Evolutionary conservation across 1,140 invertebrate genomes (phyloP).

Genomic region (Ceratina japonica): DNA sequence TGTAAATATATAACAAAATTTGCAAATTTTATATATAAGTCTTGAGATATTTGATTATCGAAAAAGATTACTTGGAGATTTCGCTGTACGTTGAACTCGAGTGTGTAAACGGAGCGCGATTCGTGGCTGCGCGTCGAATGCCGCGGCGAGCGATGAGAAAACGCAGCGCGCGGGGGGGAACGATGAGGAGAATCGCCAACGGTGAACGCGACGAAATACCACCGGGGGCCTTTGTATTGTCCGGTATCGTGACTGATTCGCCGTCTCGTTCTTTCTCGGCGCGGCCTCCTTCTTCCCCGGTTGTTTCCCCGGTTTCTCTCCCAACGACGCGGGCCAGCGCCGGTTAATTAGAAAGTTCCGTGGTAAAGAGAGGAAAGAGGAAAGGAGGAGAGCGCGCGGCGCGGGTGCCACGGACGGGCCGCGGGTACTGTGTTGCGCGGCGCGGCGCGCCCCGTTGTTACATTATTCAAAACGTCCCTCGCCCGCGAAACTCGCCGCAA

Average conservation of each 20-base stretch:
- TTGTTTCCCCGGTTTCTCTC: constrained; percentile 23
- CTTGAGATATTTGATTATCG: background rate
- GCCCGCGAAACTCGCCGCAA: constrained; percentile 72
- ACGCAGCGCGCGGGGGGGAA: constrained; percentile 55
- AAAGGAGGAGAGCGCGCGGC: constrained; percentile 17
- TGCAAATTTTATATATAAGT: too few relatives aligned
- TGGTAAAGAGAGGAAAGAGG: constrained; percentile 55
- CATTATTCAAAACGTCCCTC: constrained; percentile 76
- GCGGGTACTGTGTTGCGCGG: background rate
- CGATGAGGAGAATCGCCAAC: constrained; percentile 60
- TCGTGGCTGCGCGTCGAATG: background rate
- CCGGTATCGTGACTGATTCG: constrained; percentile 62
- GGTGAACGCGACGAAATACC: constrained; percentile 68
- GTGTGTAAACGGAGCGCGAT: background rate
- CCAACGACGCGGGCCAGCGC: constrained; percentile 30
- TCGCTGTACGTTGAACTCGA: background rate
- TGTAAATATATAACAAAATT: too few relatives aligned
- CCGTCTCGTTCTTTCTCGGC: background rate
- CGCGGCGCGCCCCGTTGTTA: constrained; percentile 70
- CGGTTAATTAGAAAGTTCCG: constrained; percentile 79
- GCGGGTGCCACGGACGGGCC: background rate
- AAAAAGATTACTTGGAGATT: background rate
- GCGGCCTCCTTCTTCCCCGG: constrained; percentile 3
- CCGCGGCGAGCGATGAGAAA: constrained; percentile 45
- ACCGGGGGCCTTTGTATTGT: constrained; percentile 71